Conservation (phyloP, 2,113 vertebrate species). For the Strix uralensis region DNA sequence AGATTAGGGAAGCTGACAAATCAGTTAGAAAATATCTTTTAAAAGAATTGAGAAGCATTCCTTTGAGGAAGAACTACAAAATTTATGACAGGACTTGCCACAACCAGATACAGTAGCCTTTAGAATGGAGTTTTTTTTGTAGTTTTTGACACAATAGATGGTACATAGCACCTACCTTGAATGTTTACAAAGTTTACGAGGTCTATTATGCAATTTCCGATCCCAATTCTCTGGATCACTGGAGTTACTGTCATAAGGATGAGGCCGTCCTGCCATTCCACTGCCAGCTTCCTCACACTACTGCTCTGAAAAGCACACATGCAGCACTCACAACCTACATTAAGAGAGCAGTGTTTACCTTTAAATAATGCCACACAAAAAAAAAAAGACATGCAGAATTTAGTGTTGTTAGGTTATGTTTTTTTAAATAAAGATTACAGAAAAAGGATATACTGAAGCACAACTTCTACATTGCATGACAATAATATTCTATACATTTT, state of each 20-base stretch:
- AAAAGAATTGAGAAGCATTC: not conserved
- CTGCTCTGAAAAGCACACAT: constrained; percentile 79
- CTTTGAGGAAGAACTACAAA: not conserved
- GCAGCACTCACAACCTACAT: constrained; percentile 85
- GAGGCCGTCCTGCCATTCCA: constrained; percentile 92
- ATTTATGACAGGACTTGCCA: constrained; percentile 65
- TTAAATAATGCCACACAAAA: constrained; percentile 67
- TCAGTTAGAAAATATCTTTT: constrained; percentile 12
- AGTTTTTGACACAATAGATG: constrained; percentile 58
- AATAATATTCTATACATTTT: not conserved
- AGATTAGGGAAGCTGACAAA: constrained; percentile 26
- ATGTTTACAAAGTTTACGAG: constrained; percentile 91
- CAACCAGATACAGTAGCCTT: constrained; percentile 64
- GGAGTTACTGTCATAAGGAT: constrained; percentile 94
- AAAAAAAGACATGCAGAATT: constrained; percentile 53
- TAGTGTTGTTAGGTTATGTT: constrained; percentile 19
- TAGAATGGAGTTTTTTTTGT: constrained; percentile 8
- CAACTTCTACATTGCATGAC: not conserved
- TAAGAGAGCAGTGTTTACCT: constrained; percentile 76
- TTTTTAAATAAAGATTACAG: constrained; percentile 14
- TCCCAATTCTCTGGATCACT: constrained; percentile 93
- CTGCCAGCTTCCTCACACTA: constrained; percentile 82
- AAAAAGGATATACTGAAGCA: not conserved
- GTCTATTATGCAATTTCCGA: constrained; percentile 87
- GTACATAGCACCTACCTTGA: constrained; percentile 84